These are phyloP conservation scores for Azemiops feae DNA, from an alignment of 2,113 vertebrate genomes.

Conservation along the genomic window DNA sequence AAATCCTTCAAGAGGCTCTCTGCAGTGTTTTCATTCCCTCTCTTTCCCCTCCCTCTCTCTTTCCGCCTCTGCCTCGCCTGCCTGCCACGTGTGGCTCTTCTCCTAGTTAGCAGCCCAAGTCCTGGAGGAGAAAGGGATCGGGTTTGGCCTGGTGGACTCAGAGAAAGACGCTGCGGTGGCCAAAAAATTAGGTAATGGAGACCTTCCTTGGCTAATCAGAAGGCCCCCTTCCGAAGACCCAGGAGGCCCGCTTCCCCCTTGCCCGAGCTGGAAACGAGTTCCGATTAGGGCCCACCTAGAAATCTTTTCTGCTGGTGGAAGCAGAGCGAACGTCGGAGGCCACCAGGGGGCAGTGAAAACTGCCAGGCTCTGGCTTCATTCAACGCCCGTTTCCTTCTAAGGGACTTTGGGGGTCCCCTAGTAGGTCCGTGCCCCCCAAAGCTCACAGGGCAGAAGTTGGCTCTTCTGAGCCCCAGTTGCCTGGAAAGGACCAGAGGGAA, in stretches of 20 bases:
- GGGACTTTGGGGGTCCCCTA: background rate
- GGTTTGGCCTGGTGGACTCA: constrained; percentile 85
- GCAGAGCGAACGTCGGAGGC: background rate
- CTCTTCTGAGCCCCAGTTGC: background rate
- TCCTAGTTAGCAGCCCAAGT: constrained; percentile 89
- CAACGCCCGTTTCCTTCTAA: background rate
- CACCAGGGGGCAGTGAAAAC: background rate
- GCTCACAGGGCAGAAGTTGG: background rate
- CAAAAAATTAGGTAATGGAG: constrained; percentile 82
- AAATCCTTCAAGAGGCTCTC: background rate
- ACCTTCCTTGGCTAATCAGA: background rate
- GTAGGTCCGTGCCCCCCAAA: background rate
- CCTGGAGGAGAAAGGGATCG: constrained; percentile 86
- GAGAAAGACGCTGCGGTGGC: constrained; percentile 81
- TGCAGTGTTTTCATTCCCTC: background rate
- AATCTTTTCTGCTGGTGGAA: background rate
- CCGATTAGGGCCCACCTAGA: accelerated
- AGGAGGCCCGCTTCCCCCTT: background rate
- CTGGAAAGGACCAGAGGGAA: background rate
- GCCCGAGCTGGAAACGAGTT: background rate
- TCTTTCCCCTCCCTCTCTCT: background rate
- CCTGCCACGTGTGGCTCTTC: background rate
- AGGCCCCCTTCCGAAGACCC: background rate
- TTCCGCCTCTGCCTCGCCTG: background rate
- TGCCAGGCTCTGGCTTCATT: background rate